Base-by-base conservation (phyloP, 2,797 vertebrate species). In the Poecilia wingei region DNA sequence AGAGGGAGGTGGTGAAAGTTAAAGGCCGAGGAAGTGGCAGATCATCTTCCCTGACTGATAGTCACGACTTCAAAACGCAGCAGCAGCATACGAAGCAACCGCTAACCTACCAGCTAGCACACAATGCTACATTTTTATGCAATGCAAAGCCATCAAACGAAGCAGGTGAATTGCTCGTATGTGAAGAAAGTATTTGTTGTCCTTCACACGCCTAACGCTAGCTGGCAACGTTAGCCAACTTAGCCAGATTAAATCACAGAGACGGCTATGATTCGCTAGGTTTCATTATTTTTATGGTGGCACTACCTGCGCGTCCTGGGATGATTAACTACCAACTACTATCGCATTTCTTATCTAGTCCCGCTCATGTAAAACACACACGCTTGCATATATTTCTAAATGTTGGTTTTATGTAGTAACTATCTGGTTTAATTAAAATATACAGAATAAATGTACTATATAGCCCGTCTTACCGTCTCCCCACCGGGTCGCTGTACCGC, bases 401-500 rank as follows among this genome's bases (percentile, higher is more conserved):
- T 71, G 14, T 43, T 0, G 3, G 1, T 0, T 55, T 43, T 2
- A 74, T 49, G 0, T 22, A 9, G 22, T 3, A 22, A 1, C 18
- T 39, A 28, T 18, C 8, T 0, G 33, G n/a, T 49, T 43, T 22
- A 46, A 68, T 78, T 31, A 53, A 77, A 84, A 78, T 0, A 73
- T 4, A 81, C 0, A 36, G 72, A 36, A n/a, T 70, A 12, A n/a
- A 85, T 86, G 28, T 8, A 41, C 43, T 68, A 0, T 25, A 1
- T 22, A 79, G 74, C 49, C 75, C 28, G 28, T 78, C 92, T 92
- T 91, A 92, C 93, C 92, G 91, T 93, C 39, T 88, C 78, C 91
- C 89, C 90, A 81, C 94, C 93, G 92, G 94, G 91, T 91, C 91
- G 84, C 79, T 85, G 82, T 89, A 93, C 85, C 69, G 84, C 93